Conservation (phyloP, 2,888 invertebrate genomes). For the Oeneis ivallda region DNA sequence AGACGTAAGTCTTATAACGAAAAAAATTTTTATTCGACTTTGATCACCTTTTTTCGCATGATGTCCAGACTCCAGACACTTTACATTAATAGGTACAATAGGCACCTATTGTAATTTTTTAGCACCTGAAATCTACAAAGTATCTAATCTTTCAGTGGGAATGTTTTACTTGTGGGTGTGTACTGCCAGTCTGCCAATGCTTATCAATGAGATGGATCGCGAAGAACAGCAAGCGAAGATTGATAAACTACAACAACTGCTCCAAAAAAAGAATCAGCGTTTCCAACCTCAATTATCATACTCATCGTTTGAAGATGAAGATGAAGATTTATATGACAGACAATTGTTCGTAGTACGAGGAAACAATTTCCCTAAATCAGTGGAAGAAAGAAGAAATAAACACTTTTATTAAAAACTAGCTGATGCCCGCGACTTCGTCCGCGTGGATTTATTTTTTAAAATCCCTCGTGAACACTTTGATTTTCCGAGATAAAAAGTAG, state of each 20-base stretch:
- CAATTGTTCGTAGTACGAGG: slow-evolving; percentile 31
- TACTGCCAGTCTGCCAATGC: slow-evolving; percentile 64
- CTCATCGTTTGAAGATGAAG: slow-evolving; percentile 17
- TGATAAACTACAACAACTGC: slow-evolving; percentile 55
- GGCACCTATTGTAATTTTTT: no score
- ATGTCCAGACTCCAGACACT: no score
- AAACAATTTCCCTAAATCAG: slow-evolving; percentile 8
- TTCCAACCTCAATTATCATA: slow-evolving; percentile 5
- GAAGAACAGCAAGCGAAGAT: slow-evolving; percentile 67
- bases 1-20: no score
- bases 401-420: background rate
- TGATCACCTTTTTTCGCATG: no score
- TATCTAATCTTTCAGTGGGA: slow-evolving; percentile 57
- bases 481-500: no score
- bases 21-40: no score
- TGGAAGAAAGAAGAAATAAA: background rate
- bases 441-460: no score
- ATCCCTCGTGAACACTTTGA: no score
- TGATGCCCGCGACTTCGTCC: no score
- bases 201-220: slow-evolving; percentile 68
- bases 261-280: slow-evolving; percentile 43
- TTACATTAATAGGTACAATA: no score
- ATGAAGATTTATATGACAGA: slow-evolving; percentile 19
- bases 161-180: slow-evolving; percentile 75
- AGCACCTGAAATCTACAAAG: background rate